Evolutionary conservation across 2,113 vertebrate genomes (phyloP).

Genomic region (Pachyramphus minor): DNA sequence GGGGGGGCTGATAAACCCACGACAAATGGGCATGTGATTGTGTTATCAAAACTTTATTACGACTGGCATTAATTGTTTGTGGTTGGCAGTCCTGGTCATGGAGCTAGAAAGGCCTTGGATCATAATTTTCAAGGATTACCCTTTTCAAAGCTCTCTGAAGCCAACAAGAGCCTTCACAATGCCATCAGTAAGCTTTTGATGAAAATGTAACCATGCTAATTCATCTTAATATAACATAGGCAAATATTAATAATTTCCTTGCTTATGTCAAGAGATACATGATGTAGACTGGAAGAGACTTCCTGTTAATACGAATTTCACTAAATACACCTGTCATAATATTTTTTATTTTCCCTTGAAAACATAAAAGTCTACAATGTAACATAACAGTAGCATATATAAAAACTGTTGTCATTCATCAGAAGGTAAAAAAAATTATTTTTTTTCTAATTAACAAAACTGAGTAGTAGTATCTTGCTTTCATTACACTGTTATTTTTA

Average conservation of each 20-base stretch:
- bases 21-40: background rate
- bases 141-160: background rate
- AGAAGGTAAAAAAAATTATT: background rate
- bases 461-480: background rate
- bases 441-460: conserved; percentile 25
- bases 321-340: background rate
- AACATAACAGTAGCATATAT: background rate
- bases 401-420: background rate
- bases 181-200: background rate
- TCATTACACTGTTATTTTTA: background rate
- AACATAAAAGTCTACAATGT: background rate
- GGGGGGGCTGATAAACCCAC: no score
- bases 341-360: background rate
- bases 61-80: background rate
- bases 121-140: background rate
- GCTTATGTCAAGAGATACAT: background rate
- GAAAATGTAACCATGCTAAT: background rate
- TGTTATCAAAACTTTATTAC: background rate
- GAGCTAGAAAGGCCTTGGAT: background rate
- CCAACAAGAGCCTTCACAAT: background rate
- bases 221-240: background rate
- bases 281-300: background rate
- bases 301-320: background rate
- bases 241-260: background rate
- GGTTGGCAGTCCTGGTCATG: background rate